Conservation (phyloP, 2,888 invertebrate genomes). For the Oasisia sp. region DNA sequence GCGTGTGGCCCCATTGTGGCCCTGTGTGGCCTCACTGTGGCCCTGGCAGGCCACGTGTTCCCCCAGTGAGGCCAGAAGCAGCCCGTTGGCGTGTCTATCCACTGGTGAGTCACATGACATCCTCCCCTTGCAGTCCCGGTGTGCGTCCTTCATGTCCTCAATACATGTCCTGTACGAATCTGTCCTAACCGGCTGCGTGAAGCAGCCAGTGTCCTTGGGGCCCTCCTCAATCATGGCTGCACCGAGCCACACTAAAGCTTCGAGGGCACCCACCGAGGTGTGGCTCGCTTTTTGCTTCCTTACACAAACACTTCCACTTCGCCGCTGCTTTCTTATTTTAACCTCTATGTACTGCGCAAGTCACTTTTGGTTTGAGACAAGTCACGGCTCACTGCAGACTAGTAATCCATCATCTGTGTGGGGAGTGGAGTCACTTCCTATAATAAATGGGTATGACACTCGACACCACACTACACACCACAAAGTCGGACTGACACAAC, state of each 20-base stretch:
- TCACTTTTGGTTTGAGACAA: not conserved
- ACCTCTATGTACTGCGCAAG: not conserved
- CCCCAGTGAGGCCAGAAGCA: too few relatives aligned
- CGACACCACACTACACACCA: not conserved
- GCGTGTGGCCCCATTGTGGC: too few relatives aligned
- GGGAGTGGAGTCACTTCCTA: too few relatives aligned
- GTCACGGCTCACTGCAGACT: not conserved
- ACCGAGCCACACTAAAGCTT: not conserved
- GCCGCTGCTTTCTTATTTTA: not conserved
- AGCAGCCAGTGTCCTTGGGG: not conserved
- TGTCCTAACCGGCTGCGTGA: not conserved
- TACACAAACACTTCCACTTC: not conserved
- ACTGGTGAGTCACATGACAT: too few relatives aligned
- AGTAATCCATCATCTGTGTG: too few relatives aligned
- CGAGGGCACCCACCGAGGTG: not conserved
- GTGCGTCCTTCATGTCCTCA: not conserved
- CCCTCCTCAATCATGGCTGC: not conserved
- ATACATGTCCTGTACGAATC: not conserved
- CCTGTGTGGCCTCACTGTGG: too few relatives aligned
- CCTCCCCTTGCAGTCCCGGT: not conserved
- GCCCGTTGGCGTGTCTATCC: too few relatives aligned
- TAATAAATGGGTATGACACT: too few relatives aligned
- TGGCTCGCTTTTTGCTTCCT: not conserved
- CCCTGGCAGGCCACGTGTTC: too few relatives aligned
- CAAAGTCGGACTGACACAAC: not conserved